These are phyloP conservation scores for Dascyllus trimaculatus DNA, from an alignment of 2,113 vertebrate genomes.

Conservation along the genomic window DNA sequence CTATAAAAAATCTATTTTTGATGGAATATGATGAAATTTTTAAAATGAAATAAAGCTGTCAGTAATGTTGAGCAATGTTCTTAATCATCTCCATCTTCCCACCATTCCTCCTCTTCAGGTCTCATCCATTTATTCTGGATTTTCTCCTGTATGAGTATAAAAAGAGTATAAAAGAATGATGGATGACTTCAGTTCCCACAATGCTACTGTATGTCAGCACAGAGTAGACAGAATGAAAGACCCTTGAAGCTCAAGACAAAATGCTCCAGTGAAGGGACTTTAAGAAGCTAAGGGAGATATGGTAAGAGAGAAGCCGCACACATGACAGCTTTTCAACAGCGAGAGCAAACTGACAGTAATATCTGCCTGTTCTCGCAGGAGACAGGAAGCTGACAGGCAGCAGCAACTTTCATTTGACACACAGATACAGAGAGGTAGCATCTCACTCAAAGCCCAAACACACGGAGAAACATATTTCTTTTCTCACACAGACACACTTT, in stretches of 20 bases:
- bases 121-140: neutral
- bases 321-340: conserved; percentile 48
- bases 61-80: neutral
- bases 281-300: conserved; percentile 9
- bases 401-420: conserved; percentile 48
- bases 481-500: neutral
- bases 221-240: conserved; percentile 21
- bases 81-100: too few relatives aligned
- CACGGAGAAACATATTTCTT: conserved; percentile 1
- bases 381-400: conserved; percentile 39
- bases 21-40: neutral
- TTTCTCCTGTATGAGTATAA: neutral
- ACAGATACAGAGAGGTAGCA: conserved; percentile 4
- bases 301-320: conserved; percentile 6
- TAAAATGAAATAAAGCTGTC: conserved; percentile 4
- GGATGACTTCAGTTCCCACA: conserved; percentile 32
- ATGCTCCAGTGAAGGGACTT: conserved; percentile 35
- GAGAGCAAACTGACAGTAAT: conserved; percentile 51
- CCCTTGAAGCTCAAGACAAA: conserved; percentile 35
- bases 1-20: too few relatives aligned
- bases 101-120: too few relatives aligned
- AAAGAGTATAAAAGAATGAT: neutral
- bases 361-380: conserved; percentile 24
- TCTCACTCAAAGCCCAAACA: conserved; percentile 35
- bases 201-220: conserved; percentile 4